phyloP scores from a whole-genome alignment of 2,113 vertebrate species.

The Eurystomus gularis region DNA sequence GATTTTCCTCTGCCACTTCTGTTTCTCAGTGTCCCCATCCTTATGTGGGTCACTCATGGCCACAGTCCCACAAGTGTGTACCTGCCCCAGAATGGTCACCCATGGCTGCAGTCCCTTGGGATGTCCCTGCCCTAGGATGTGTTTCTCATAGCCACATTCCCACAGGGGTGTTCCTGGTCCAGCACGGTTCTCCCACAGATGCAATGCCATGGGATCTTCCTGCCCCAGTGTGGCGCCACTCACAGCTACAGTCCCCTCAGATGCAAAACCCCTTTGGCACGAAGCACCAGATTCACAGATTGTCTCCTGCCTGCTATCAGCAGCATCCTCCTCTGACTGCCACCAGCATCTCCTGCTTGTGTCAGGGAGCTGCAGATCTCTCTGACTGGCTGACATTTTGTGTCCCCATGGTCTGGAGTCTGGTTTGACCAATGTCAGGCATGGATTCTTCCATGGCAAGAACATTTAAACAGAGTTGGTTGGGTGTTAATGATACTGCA shows the following conservation, averaged over 20 bases:
- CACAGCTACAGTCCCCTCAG: not conserved
- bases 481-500: not conserved
- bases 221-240: not conserved
- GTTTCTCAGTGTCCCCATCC: not conserved
- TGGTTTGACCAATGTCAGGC: not conserved
- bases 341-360: not conserved
- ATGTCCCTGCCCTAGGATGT: accelerated
- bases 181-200: accelerated
- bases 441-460: not conserved
- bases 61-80: not conserved
- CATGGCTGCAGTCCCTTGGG: no score
- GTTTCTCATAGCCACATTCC: not conserved
- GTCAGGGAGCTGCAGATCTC: not conserved
- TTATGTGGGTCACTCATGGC: not conserved
- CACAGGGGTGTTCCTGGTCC: not conserved
- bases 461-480: not conserved
- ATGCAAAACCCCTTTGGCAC: accelerated
- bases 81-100: not conserved
- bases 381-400: not conserved
- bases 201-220: no score
- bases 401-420: not conserved
- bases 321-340: not conserved
- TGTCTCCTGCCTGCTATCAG: not conserved
- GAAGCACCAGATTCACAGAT: not conserved
- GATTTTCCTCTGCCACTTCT: not conserved